These are phyloP conservation scores for Symphodus melops DNA, from an alignment of 2,113 vertebrate species.

Conservation along the genomic window DNA sequence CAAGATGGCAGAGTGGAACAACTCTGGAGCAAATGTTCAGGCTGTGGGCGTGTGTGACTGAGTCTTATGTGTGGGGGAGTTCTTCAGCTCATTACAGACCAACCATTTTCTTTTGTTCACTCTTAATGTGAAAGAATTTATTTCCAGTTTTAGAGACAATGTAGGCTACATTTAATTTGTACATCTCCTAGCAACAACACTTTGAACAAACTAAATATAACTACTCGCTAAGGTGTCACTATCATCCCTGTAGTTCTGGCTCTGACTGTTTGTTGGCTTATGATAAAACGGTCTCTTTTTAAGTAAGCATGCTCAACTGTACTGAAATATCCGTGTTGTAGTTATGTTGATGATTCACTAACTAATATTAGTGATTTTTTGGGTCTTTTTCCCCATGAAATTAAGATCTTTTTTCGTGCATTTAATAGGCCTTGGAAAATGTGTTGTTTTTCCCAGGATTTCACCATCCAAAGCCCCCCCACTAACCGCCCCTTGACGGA, in stretches of 20 bases:
- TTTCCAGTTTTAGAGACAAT: slow-evolving; percentile 69
- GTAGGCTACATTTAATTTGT: slow-evolving; percentile 76
- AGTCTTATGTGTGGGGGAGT: slow-evolving; percentile 47
- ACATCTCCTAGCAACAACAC: slow-evolving; percentile 84
- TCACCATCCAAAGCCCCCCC: too few relatives aligned
- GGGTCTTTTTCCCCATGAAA: not conserved
- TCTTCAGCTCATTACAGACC: slow-evolving; percentile 65
- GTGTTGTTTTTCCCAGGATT: too few relatives aligned
- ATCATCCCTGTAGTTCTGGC: slow-evolving; percentile 28
- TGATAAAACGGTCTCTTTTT: too few relatives aligned
- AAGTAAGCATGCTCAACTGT: too few relatives aligned
- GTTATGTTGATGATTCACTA: not conserved
- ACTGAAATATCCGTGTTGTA: not conserved
- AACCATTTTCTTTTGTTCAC: slow-evolving; percentile 62
- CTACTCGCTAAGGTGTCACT: slow-evolving; percentile 69
- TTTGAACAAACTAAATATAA: slow-evolving; percentile 83
- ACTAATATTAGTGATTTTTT: not conserved
- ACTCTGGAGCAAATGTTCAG: slow-evolving; percentile 29
- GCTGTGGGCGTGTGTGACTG: slow-evolving; percentile 54
- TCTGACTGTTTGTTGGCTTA: slow-evolving; percentile 12
- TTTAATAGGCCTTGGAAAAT: not conserved
- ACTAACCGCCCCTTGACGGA: too few relatives aligned
- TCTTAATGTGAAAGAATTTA: slow-evolving; percentile 70
- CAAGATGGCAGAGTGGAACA: slow-evolving; percentile 30
- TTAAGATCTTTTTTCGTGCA: not conserved